phyloP scores from a whole-genome alignment of 2,113 vertebrate species.

The Hemibagrus wyckioides region DNA sequence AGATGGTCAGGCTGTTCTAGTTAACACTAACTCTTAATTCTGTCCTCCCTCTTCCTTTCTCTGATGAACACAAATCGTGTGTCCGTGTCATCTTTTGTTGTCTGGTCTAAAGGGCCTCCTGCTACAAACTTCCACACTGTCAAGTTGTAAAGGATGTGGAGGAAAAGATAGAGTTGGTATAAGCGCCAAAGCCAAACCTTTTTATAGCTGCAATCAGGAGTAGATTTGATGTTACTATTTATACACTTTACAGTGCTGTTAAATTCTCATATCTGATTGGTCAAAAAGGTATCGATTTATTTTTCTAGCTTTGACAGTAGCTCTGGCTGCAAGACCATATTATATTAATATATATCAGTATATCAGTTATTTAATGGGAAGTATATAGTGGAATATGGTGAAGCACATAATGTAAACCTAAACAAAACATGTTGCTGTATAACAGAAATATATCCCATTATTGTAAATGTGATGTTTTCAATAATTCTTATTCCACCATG shows the following conservation, averaged over 20 bases:
- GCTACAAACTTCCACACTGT: neutral
- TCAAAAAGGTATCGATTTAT: neutral
- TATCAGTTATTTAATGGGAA: no score
- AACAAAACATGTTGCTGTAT: neutral
- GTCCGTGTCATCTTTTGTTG: conserved; percentile 13
- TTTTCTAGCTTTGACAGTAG: neutral
- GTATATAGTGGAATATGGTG: no score
- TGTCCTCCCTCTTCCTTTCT: conserved; percentile 20
- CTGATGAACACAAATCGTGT: conserved; percentile 35
- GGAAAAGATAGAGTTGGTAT: neutral
- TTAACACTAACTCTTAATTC: neutral
- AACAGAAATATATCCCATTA: neutral
- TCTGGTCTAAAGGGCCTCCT: neutral
- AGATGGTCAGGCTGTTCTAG: conserved; percentile 38
- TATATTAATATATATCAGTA: neutral
- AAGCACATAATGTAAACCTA: neutral
- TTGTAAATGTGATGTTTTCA: neutral
- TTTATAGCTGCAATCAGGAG: neutral
- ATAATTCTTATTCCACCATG: neutral
- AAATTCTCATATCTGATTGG: neutral
- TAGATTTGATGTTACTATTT: neutral
- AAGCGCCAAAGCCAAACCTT: neutral
- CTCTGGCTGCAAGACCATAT: neutral
- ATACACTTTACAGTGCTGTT: neutral
- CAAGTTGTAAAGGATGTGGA: neutral